Evolutionary conservation across 2,113 vertebrate genomes (phyloP).

Genomic region (Paradoxurus hermaphroditus): DNA sequence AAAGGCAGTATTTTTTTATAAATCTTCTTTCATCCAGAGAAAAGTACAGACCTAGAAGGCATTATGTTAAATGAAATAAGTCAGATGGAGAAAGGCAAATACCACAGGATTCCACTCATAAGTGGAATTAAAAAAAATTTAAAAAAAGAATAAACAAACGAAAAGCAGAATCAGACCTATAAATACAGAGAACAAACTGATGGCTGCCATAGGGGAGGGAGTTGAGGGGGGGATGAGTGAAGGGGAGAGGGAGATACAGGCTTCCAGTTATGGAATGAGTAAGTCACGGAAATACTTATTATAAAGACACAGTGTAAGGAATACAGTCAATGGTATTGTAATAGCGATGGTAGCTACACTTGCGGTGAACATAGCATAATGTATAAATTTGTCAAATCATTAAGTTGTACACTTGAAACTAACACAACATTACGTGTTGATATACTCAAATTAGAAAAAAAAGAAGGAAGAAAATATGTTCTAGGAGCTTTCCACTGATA

Average conservation of each 20-base stretch:
- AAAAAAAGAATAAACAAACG: not conserved
- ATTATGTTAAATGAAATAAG: not conserved
- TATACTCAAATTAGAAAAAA: not conserved
- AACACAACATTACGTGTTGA: not conserved
- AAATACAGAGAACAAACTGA: not conserved
- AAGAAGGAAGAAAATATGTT: not conserved
- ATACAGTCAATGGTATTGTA: not conserved
- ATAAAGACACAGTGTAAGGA: not conserved
- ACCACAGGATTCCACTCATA: not conserved
- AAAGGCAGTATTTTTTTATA: not conserved
- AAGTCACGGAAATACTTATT: not conserved
- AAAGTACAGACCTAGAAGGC: not conserved
- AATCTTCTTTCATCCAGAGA: not conserved
- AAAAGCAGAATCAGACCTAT: not conserved
- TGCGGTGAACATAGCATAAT: not conserved
- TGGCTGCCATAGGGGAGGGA: not conserved
- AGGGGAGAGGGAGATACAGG: not conserved
- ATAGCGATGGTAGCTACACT: not conserved
- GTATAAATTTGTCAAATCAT: not conserved
- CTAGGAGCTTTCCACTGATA: not conserved
- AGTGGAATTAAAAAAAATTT: not conserved
- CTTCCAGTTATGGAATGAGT: not conserved
- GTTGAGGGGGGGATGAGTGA: not conserved
- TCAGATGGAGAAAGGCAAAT: not conserved
- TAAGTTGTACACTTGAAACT: not conserved